Evolutionary conservation across 2,113 vertebrate species (phyloP).

Genomic region (Brachypteracias leptosomus): DNA sequence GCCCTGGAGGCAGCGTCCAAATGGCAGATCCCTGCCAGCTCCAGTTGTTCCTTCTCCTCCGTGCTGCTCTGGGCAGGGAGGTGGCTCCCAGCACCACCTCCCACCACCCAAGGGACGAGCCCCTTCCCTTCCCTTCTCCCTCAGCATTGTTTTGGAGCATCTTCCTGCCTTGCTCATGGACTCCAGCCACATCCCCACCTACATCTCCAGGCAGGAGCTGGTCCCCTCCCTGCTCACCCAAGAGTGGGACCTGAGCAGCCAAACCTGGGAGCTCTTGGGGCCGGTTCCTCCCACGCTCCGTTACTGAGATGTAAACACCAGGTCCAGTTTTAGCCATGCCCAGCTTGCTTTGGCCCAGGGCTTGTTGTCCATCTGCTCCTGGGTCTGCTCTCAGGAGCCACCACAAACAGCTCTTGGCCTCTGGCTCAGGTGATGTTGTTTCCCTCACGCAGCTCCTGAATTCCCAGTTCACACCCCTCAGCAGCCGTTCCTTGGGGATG

Average conservation of each 20-base stretch:
- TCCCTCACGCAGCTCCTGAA: background rate
- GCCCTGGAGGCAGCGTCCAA: background rate
- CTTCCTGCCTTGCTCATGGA: background rate
- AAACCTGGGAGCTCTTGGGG: background rate
- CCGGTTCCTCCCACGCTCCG: background rate
- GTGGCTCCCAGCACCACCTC: background rate
- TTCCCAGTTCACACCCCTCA: accelerated
- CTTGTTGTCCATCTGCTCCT: background rate
- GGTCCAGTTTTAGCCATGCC: background rate
- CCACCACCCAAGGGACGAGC: background rate
- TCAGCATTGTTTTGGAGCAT: background rate
- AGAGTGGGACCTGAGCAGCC: background rate
- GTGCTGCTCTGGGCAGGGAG: background rate
- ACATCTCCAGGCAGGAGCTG: background rate
- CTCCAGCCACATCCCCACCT: background rate
- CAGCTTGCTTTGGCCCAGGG: background rate
- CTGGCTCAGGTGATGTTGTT: background rate
- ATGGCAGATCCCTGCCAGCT: background rate
- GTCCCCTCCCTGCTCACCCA: background rate
- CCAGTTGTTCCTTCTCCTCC: background rate
- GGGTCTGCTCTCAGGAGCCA: background rate
- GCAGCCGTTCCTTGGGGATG: background rate
- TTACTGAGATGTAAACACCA: background rate
- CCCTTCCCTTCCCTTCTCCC: background rate
- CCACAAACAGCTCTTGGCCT: background rate